Evolutionary conservation across 2,888 invertebrate species (phyloP).

Genomic region (Apotomis capreana): DNA sequence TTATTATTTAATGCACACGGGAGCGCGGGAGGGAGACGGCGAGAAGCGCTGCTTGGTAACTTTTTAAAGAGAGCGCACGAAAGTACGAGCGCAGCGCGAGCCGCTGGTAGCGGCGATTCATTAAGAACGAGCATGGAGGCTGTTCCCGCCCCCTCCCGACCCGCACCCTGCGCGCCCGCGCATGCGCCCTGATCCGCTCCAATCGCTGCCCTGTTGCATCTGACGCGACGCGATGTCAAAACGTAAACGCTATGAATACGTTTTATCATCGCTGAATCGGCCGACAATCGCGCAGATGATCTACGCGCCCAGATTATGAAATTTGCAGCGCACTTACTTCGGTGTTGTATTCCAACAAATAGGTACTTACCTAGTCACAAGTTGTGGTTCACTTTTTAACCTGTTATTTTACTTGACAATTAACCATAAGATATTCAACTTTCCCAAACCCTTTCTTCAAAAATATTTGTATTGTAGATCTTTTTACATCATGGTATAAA

Average conservation of each 20-base stretch:
- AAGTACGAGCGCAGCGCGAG: slow-evolving; percentile 74
- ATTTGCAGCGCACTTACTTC: slow-evolving; percentile 57
- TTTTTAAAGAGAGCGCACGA: slow-evolving; percentile 72
- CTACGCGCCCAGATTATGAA: slow-evolving; percentile 68
- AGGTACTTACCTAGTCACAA: neutral
- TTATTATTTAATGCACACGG: slow-evolving; percentile 65
- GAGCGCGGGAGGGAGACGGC: slow-evolving; percentile 75
- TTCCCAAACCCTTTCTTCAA: no score
- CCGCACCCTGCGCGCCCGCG: slow-evolving; percentile 51
- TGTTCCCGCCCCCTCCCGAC: slow-evolving; percentile 67
- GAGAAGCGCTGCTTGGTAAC: slow-evolving; percentile 68
- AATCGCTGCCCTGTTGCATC: slow-evolving; percentile 81
- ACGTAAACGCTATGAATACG: slow-evolving; percentile 79
- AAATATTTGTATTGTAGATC: no score
- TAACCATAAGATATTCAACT: no score
- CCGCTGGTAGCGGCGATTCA: slow-evolving; percentile 81
- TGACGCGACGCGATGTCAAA: slow-evolving; percentile 74
- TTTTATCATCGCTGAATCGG: slow-evolving; percentile 73
- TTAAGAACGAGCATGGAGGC: slow-evolving; percentile 79
- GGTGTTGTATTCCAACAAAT: neutral
- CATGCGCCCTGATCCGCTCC: slow-evolving; percentile 67
- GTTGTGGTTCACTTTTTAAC: no score
- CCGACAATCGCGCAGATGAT: slow-evolving; percentile 68
- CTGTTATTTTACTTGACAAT: no score
- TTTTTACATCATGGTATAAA: no score